Conservation (phyloP, 2,888 invertebrate species). For the Hemaris fuciformis region DNA sequence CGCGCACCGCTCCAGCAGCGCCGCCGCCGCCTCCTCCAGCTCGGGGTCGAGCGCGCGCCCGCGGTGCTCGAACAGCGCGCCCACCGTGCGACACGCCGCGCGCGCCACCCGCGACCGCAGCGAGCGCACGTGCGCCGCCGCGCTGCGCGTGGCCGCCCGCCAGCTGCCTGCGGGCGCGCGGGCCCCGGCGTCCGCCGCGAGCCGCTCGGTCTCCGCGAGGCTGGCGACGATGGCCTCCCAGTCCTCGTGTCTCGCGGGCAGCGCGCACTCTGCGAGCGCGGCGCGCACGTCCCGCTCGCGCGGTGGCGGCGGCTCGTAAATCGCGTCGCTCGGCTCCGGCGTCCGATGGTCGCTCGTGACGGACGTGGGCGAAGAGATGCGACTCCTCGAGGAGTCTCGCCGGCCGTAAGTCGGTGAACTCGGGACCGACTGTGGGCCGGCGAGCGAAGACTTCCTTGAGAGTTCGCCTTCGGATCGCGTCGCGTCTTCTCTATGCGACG, state of each 20-base stretch:
- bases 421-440: constrained; percentile 11
- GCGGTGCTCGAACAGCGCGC: constrained; percentile 88
- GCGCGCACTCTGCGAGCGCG: constrained; percentile 63
- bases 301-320: constrained; percentile 26
- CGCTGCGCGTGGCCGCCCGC: constrained; percentile 85
- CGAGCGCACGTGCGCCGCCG: constrained; percentile 91
- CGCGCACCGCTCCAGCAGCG: constrained; percentile 92
- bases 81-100: constrained; percentile 91
- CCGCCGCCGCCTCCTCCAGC: constrained; percentile 91
- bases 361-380: constrained; percentile 34
- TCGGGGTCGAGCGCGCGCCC: constrained; percentile 85
- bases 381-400: constrained; percentile 37
- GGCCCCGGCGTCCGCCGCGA: constrained; percentile 85
- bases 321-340: constrained; percentile 45
- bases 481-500: not conserved
- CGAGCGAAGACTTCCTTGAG: not conserved
- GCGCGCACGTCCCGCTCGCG: constrained; percentile 55
- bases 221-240: constrained; percentile 92
- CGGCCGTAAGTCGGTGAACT: constrained; percentile 18
- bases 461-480: not conserved
- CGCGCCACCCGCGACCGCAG: constrained; percentile 96
- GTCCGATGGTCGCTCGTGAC: constrained; percentile 45
- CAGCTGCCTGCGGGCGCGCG: constrained; percentile 86
- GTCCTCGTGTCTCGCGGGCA: constrained; percentile 85
- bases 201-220: constrained; percentile 84